Evolutionary conservation across 2,888 invertebrate genomes (phyloP).

Genomic region (Spilosoma lubricipeda): DNA sequence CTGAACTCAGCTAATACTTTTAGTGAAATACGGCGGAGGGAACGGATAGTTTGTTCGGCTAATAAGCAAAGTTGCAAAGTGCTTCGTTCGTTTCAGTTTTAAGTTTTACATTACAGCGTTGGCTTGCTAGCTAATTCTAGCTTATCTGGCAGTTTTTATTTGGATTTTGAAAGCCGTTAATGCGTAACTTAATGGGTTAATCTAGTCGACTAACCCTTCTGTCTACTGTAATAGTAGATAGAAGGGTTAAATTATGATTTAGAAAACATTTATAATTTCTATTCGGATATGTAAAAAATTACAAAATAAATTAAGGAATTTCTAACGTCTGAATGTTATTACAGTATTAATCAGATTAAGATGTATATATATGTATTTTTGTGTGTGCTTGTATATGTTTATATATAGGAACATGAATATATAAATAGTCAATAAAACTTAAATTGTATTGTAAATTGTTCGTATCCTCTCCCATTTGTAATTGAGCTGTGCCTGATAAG

Average conservation of each 20-base stretch:
- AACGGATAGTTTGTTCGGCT: constrained; percentile 38
- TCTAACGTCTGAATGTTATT: too few relatives aligned
- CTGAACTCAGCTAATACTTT: constrained; percentile 48
- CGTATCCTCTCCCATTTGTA: too few relatives aligned
- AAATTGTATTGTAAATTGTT: too few relatives aligned
- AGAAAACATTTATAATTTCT: neutral
- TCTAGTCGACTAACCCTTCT: neutral
- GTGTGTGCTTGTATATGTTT: too few relatives aligned
- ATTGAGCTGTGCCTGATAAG: too few relatives aligned
- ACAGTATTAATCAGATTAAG: too few relatives aligned
- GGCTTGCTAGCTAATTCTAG: constrained; percentile 51
- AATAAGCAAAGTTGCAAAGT: constrained; percentile 60
- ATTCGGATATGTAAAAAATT: too few relatives aligned
- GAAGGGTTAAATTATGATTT: neutral
- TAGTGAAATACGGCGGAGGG: constrained; percentile 43
- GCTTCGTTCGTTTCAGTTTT: constrained; percentile 48
- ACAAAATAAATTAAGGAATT: too few relatives aligned
- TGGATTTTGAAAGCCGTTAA: constrained; percentile 10
- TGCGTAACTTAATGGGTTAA: constrained; percentile 3
- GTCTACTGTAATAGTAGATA: too few relatives aligned
- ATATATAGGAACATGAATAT: too few relatives aligned
- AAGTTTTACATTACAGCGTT: constrained; percentile 55
- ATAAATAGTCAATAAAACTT: too few relatives aligned
- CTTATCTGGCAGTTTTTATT: constrained; percentile 14
- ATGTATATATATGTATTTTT: too few relatives aligned